Evolutionary conservation across 2,888 invertebrate genomes (phyloP).

Genomic region (Oligia latruncula): DNA sequence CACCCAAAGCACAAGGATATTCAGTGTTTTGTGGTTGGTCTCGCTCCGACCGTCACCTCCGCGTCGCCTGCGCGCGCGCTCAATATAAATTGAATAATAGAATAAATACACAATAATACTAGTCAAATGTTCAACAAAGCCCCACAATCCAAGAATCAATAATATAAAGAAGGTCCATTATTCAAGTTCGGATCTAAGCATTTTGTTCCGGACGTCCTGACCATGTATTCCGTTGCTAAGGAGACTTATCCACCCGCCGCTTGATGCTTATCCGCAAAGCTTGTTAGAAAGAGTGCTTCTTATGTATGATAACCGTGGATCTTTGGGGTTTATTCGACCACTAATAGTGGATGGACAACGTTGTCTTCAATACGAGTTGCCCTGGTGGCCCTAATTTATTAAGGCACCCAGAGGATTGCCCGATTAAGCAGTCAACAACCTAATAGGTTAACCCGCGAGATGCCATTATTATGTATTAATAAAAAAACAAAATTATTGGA

Average conservation of each 20-base stretch:
- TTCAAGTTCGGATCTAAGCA: neutral
- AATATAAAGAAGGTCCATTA: neutral
- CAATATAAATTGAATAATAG: no score
- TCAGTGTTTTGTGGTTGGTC: no score
- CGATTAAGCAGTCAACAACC: neutral
- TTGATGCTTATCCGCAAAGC: neutral
- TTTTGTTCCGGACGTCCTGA: neutral
- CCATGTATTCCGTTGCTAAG: neutral
- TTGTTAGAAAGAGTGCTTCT: neutral
- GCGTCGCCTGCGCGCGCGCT: no score
- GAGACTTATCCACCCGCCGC: neutral
- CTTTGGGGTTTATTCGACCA: neutral
- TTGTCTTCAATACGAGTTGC: neutral
- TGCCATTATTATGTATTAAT: neutral
- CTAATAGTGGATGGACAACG: neutral
- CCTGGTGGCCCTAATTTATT: neutral
- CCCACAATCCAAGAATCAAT: neutral
- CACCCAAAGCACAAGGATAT: no score
- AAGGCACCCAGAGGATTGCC: neutral
- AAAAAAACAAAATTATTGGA: neutral
- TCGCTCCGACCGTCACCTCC: no score
- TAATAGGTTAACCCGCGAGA: neutral
- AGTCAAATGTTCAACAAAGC: neutral
- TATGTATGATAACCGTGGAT: neutral
- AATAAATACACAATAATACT: neutral